Base-by-base conservation (phyloP, 2,113 vertebrate species). In the Melanotaenia duboulayi region DNA sequence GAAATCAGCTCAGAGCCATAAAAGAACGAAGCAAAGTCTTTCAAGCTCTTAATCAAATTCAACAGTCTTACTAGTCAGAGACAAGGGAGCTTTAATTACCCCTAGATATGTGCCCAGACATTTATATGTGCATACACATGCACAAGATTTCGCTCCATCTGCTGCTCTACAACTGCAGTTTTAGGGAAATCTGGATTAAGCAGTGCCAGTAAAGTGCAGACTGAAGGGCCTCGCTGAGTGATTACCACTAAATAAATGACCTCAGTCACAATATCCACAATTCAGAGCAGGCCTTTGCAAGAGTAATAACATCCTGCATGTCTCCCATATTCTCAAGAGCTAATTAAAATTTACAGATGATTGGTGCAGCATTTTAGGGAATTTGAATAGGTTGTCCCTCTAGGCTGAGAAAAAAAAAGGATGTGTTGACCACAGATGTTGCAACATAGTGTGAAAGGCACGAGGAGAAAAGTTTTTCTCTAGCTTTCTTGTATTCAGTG, bases 41-140 rank as follows among this genome's bases (percentile, higher is more conserved):
- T 76, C 23, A 49, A 20, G 12, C 24, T 51, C 44, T 71, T 52
- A 68, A 82, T 87, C 49, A 78, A 70, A 80, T 59, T 51, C 4
- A 75, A n/a, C 50, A 58, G 63, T 11, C 20, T 59, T 28, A 52
- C 61, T 77, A 69, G 74, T 63, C 61, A 55, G 23, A 56, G 23
- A 51, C 63, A 28, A 23, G 62, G 23, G 20, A 0, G 23, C 59
- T 59, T 62, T 37, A 70, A 63, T 59, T 57, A 51, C 6, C 49
- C 19, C 17, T 9, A 19, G 35, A 65, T 44, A 44, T 44, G 42
- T 57, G 65, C 64, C 46, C 58, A 42, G 70, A 64, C 56, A 57
- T 64, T 63, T 25, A 64, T 11, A 65, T 39, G 62, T 66, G 22
- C 23, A 28, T 2, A 10, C 35, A n/a, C 69, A n/a, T n/a, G n/a